Conservation (phyloP, 2,888 invertebrate genomes). For the Leptinotarsa juncta region DNA sequence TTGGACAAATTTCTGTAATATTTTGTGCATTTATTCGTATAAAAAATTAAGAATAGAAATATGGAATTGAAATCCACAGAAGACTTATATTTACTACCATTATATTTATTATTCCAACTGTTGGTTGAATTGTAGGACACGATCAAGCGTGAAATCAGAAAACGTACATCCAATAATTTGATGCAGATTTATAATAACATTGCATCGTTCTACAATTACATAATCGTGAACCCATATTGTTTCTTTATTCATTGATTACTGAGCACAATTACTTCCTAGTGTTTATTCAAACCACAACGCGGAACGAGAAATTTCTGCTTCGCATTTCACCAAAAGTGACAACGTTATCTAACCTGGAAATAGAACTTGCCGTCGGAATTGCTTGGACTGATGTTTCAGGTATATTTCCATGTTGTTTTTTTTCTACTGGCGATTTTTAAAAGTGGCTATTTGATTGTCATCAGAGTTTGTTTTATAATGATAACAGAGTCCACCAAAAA, state of each 20-base stretch:
- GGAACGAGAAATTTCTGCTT: constrained; percentile 47
- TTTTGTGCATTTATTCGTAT: too few species aligned
- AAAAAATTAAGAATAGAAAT: too few species aligned
- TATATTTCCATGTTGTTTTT: too few species aligned
- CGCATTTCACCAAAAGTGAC: constrained; percentile 27
- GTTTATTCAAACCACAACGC: constrained; percentile 40
- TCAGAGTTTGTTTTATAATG: too few species aligned
- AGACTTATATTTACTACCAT: neutral
- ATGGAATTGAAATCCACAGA: too few species aligned
- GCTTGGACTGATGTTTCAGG: neutral
- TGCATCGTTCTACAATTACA: constrained; percentile 36
- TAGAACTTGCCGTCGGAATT: neutral
- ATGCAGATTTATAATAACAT: constrained; percentile 21
- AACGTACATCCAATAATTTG: constrained; percentile 31
- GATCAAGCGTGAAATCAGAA: constrained; percentile 38
- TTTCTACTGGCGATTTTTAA: too few species aligned
- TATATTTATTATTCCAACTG: neutral
- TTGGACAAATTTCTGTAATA: too few species aligned
- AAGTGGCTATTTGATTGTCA: too few species aligned
- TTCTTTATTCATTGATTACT: constrained; percentile 45
- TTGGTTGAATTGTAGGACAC: neutral
- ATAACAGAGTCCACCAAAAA: too few species aligned
- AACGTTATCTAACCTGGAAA: constrained; percentile 27
- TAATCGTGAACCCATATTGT: constrained; percentile 46
- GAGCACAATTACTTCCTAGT: constrained; percentile 49